Evolutionary conservation across 2,797 vertebrate genomes (phyloP).

Genomic region (Brotogeris chrysoptera): DNA sequence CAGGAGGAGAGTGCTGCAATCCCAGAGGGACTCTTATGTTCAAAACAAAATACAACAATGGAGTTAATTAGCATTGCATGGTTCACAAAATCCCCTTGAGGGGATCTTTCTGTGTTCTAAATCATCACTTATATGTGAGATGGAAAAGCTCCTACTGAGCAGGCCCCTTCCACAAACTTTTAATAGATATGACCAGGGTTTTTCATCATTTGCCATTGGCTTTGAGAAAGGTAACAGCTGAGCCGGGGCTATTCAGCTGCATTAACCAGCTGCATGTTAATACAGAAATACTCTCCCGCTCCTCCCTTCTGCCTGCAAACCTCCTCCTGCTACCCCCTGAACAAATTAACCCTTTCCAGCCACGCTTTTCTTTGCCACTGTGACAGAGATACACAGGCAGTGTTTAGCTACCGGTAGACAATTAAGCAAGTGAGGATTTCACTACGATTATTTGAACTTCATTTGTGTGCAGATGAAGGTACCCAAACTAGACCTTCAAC

Average conservation of each 20-base stretch:
- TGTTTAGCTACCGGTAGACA: neutral
- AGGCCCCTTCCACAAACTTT: slow-evolving; percentile 41
- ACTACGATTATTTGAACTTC: neutral
- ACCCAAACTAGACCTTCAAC: neutral
- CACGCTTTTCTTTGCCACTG: neutral
- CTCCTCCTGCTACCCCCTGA: fast-evolving
- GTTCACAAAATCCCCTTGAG: slow-evolving; percentile 66
- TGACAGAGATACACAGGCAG: neutral
- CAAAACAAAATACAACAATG: slow-evolving; percentile 78
- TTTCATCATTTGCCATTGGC: slow-evolving; percentile 58
- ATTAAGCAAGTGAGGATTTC: neutral
- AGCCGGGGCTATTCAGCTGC: slow-evolving; percentile 52
- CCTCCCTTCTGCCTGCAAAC: neutral
- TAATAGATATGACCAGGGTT: slow-evolving; percentile 48
- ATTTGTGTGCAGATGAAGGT: neutral
- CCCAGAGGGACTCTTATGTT: slow-evolving; percentile 69
- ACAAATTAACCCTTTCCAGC: slow-evolving; percentile 33
- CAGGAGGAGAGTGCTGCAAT: slow-evolving; percentile 59
- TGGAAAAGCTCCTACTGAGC: slow-evolving; percentile 50
- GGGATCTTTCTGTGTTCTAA: slow-evolving; percentile 66
- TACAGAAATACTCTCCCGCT: slow-evolving; percentile 20
- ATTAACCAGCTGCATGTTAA: slow-evolving; percentile 72
- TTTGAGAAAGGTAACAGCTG: slow-evolving; percentile 68
- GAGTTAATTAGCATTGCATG: slow-evolving; percentile 75
- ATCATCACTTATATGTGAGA: slow-evolving; percentile 64